Percentiles rank a stretch among this genome's conserved stretches.
phyloP scores from a whole-genome alignment of 2,797 vertebrate species.

The Gallirallus australis region DNA sequence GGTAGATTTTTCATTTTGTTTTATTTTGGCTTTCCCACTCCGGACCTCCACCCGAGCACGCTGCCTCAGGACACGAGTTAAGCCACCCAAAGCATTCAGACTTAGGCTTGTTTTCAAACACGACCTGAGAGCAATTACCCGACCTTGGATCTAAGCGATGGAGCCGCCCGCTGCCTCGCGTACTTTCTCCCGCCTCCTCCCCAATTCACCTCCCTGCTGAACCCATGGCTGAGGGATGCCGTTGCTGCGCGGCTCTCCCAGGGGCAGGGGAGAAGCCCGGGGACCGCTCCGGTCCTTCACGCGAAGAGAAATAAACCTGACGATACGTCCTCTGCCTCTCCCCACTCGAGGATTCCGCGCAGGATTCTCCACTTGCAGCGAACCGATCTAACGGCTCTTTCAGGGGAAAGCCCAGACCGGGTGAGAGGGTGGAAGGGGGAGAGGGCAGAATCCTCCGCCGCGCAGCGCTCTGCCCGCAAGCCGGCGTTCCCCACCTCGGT shows the following conservation, averaged over 20 bases:
- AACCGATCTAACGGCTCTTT: rapidly evolving
- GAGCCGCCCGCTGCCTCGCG: rapidly evolving
- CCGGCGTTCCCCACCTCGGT: rapidly evolving
- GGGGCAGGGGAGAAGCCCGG: neutral
- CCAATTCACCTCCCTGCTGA: rapidly evolving
- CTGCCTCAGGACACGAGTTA: neutral
- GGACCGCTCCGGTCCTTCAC: rapidly evolving
- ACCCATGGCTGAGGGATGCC: neutral
- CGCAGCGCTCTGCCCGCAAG: rapidly evolving
- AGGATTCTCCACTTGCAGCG: rapidly evolving
- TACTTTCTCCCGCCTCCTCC: too few species aligned
- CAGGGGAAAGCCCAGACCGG: rapidly evolving
- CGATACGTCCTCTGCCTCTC: neutral
- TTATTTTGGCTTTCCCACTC: neutral
- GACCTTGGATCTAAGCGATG: rapidly evolving
- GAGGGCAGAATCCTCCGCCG: neutral
- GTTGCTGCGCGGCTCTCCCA: neutral
- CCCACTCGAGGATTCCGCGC: neutral
- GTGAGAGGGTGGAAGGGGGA: rapidly evolving
- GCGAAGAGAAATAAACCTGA: neutral
- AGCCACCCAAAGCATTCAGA: neutral
- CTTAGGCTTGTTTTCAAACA: neutral
- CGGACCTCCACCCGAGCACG: rapidly evolving
- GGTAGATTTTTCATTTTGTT: neutral
- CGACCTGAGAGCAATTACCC: rapidly evolving